Conservation (phyloP, 2,888 invertebrate species). For the Apamea anceps region DNA sequence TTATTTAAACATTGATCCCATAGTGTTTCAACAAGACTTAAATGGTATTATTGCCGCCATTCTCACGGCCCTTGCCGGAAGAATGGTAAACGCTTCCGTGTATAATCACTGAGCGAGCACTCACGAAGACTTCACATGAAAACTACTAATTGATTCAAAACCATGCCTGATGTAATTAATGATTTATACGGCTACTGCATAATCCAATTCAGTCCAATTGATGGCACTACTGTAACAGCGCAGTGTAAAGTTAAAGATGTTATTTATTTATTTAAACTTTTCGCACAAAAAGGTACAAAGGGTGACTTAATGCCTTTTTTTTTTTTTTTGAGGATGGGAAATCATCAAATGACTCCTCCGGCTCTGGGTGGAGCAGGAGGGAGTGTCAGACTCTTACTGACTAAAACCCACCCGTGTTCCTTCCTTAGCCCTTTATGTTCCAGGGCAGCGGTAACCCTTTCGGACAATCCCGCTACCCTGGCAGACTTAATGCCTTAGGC, state of each 20-base stretch:
- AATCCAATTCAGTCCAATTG: conserved; percentile 6
- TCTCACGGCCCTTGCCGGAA: conserved; percentile 73
- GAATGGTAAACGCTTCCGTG: conserved; percentile 71
- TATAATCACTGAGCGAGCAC: conserved; percentile 60
- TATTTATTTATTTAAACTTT: too few relatives aligned
- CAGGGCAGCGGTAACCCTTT: too few relatives aligned
- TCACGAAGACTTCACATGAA: conserved; percentile 57
- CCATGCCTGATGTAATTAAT: conserved; percentile 39
- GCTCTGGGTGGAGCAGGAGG: too few relatives aligned
- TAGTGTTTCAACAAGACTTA: conserved; percentile 51
- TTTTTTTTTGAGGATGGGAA: too few relatives aligned
- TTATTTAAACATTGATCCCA: conserved; percentile 54
- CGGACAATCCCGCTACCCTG: too few relatives aligned
- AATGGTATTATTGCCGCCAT: conserved; percentile 63
- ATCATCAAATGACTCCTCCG: too few relatives aligned
- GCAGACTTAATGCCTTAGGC: too few relatives aligned
- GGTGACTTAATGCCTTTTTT: too few relatives aligned
- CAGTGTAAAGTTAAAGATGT: background rate
- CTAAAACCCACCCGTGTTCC: too few relatives aligned
- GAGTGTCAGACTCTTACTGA: too few relatives aligned
- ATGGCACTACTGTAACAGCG: background rate
- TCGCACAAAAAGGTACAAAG: too few relatives aligned
- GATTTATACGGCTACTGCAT: conserved; percentile 38
- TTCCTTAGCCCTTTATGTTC: too few relatives aligned
- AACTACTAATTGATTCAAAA: conserved; percentile 54